Base-by-base conservation (phyloP, 1,140 invertebrate genomes). In the Rhizoglyphus robini region DNA sequence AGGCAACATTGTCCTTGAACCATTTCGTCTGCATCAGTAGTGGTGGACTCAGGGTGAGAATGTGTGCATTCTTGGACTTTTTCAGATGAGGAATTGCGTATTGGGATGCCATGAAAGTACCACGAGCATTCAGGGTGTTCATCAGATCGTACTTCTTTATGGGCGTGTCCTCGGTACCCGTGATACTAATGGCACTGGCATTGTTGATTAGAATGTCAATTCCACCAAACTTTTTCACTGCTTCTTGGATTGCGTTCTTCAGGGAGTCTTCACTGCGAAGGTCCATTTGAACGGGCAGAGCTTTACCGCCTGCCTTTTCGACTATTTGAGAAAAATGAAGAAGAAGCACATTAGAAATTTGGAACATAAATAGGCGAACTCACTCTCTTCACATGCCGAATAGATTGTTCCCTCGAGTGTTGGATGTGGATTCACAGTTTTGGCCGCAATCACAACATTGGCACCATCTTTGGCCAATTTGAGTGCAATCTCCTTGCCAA, bases 371-470 rank as follows among this genome's bases (percentile, higher is more conserved):
- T 5, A 30, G 11, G n/a, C 13, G 1, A 66, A 64, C 60, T 66
- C 11, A 88, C 92, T 86, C 83, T 99, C 95, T 82, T 94, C 84
- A 8, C 93, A 94, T 58, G 95, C 90, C 3, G 90, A 85, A 76
- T 91, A 98, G 75, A 99, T 97, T 20, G 96, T 99, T 66, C 96
- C 96, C n/a, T 91, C 89, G 54, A 99, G 76, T 79, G 96, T 98
- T 5, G 94, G 91, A 83, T 99, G 92, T 1, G 90, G 84, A 71
- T 90, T 84, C 0, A 87, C 88, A n/a, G 93, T 98, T 81, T 97
- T 98, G 0, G 93, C 93, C 63, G 91, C 92, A 70, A 97, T 83
- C 8, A 96, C 85, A 72, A 98, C 81, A 78, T 96, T 96, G 0
- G 92, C 93, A 62, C 91, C 91, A 86, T 99, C 95, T 74, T 83